Evolutionary conservation across 2,888 invertebrate species (phyloP).

Genomic region (Homarus gammarus): DNA sequence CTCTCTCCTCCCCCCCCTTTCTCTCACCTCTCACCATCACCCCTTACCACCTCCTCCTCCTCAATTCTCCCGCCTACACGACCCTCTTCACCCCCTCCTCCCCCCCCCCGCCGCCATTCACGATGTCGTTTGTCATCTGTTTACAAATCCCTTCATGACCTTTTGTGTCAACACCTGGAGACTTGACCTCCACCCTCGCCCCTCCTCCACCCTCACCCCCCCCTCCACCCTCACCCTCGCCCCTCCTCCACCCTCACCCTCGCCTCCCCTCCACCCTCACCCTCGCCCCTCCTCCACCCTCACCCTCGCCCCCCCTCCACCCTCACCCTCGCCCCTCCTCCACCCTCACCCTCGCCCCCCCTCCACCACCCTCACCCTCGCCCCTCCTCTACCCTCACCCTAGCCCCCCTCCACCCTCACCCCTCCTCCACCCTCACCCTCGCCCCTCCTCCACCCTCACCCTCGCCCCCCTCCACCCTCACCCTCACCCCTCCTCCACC

Average conservation of each 20-base stretch:
- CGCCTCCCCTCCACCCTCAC: too few species aligned
- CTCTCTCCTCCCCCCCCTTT: neutral
- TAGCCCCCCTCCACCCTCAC: too few species aligned
- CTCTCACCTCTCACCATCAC: too few species aligned
- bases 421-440: neutral
- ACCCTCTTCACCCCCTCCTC: neutral
- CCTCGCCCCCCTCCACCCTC: neutral
- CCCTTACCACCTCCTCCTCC: neutral
- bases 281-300: too few species aligned
- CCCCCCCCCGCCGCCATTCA: too few species aligned
- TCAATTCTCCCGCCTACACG: neutral
- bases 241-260: too few species aligned
- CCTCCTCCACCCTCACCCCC: too few species aligned
- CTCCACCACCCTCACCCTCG: too few species aligned
- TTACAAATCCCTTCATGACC: constrained; percentile 28
- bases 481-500: neutral
- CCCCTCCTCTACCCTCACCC: too few species aligned
- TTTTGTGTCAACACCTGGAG: constrained; percentile 6
- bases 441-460: neutral
- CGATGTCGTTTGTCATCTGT: constrained; percentile 27
- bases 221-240: too few species aligned
- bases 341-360: neutral
- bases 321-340: neutral
- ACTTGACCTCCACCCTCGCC: neutral
- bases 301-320: too few species aligned